These are phyloP conservation scores for Fabriciana adippe DNA, from an alignment of 2,888 invertebrate species.

Conservation along the genomic window DNA sequence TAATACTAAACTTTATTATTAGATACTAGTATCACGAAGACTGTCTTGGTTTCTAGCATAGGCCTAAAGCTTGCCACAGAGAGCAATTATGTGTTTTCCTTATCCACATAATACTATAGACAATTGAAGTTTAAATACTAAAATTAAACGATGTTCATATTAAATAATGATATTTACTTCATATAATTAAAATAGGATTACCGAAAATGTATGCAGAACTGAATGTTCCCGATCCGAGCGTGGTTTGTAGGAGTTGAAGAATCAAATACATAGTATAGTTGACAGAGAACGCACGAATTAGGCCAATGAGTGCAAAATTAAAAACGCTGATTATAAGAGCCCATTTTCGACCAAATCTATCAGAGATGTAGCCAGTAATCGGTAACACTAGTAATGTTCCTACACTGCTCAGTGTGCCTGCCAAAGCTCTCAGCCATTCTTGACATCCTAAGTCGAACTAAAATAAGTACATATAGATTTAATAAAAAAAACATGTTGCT, in stretches of 20 bases:
- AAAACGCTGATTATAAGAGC: conserved; percentile 73
- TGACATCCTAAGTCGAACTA: conserved; percentile 86
- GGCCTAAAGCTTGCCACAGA: no score
- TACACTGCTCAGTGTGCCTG: conserved; percentile 87
- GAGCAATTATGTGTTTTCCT: no score
- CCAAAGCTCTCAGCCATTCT: conserved; percentile 86
- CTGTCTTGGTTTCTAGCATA: not conserved
- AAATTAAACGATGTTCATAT: not conserved
- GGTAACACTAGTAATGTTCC: conserved; percentile 87
- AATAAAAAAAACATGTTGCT: not conserved
- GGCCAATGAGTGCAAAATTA: conserved; percentile 51
- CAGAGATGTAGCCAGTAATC: conserved; percentile 86
- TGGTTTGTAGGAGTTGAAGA: conserved; percentile 66
- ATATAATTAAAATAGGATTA: conserved; percentile 21
- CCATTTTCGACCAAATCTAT: conserved; percentile 81
- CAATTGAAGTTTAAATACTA: not conserved
- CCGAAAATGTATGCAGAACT: conserved; percentile 57
- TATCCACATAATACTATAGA: no score
- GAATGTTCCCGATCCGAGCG: conserved; percentile 64
- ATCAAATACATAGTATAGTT: conserved; percentile 66
- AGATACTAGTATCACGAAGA: no score
- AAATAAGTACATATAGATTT: conserved; percentile 41
- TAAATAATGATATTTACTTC: not conserved
- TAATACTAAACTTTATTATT: no score
- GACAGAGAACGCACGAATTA: conserved; percentile 75